Evolutionary conservation across 1,140 invertebrate genomes (phyloP).

Genomic region (Helicoverpa zea): DNA sequence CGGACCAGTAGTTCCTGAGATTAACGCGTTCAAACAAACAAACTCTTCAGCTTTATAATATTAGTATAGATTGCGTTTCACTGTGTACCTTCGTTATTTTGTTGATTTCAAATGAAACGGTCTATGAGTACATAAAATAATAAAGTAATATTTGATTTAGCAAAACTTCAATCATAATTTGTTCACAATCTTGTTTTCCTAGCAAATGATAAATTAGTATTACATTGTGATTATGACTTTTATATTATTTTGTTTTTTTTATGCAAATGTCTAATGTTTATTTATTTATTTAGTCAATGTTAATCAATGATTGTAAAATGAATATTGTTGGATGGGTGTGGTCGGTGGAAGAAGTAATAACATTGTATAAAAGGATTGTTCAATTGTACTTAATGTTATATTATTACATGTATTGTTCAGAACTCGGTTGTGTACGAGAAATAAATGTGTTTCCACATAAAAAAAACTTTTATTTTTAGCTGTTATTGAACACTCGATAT

Average conservation of each 20-base stretch:
- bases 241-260: not conserved
- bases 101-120: no score
- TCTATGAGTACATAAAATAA: no score
- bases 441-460: constrained; percentile 57
- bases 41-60: no score
- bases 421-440: constrained; percentile 54
- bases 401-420: constrained; percentile 27
- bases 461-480: no score
- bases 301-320: not conserved
- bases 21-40: no score
- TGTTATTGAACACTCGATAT: no score
- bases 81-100: no score
- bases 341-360: constrained; percentile 6
- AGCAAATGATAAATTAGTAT: constrained; percentile 5
- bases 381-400: constrained; percentile 38
- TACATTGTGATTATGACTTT: constrained; percentile 15
- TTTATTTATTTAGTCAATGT: not conserved
- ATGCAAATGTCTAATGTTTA: not conserved
- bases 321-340: constrained; percentile 17
- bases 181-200: not conserved
- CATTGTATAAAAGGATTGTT: not conserved
- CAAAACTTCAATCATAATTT: not conserved
- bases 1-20: no score
- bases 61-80: no score
- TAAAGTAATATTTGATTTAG: no score